These are phyloP conservation scores for Mirounga angustirostris DNA, from an alignment of 2,113 vertebrate genomes.

Conservation along the genomic window DNA sequence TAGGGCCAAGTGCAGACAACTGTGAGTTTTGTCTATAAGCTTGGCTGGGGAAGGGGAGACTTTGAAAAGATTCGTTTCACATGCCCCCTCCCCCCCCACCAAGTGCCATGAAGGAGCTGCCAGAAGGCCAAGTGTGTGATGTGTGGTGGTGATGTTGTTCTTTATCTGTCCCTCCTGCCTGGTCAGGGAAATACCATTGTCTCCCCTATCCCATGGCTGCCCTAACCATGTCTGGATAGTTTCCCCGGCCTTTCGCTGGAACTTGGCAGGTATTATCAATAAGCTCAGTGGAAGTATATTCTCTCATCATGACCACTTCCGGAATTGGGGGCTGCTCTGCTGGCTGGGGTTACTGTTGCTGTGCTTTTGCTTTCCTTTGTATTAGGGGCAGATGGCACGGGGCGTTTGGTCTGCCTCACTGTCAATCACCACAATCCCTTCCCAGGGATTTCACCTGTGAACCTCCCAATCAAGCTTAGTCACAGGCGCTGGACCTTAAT, in stretches of 20 bases:
- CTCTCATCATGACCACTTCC: not conserved
- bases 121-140: not conserved
- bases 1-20: not conserved
- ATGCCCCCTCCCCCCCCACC: not conserved
- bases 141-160: not conserved
- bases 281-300: not conserved
- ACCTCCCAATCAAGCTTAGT: not conserved
- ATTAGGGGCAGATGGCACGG: not conserved
- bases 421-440: not conserved
- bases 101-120: not conserved
- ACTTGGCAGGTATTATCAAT: not conserved
- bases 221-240: not conserved
- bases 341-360: not conserved
- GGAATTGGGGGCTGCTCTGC: not conserved
- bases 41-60: too few relatives aligned
- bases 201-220: not conserved
- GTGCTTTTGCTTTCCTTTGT: not conserved
- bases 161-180: too few relatives aligned
- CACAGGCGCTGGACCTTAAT: not conserved
- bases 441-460: not conserved
- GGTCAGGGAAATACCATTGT: not conserved
- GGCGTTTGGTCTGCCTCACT: not conserved
- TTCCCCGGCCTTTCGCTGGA: not conserved
- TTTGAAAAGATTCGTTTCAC: not conserved
- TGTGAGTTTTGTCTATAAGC: not conserved